phyloP scores from a whole-genome alignment of 2,113 vertebrate genomes.

The Platycercus adscitus region DNA sequence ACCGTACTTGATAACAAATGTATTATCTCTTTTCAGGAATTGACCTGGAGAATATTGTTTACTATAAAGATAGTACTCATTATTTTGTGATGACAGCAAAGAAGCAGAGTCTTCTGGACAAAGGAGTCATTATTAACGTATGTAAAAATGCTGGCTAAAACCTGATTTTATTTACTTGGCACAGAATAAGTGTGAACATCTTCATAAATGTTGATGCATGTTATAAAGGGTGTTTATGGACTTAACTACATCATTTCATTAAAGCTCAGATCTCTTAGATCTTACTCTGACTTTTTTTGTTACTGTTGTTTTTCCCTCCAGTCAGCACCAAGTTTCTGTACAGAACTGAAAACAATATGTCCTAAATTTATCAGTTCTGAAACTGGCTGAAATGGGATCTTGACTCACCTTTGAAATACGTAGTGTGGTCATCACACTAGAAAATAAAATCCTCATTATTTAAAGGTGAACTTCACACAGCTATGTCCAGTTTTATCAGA shows the following conservation, averaged over 20 bases:
- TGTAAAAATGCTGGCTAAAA: constrained; percentile 43
- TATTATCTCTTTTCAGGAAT: constrained; percentile 81
- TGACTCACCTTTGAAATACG: neutral
- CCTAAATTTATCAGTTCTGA: neutral
- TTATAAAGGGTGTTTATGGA: neutral
- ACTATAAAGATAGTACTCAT: constrained; percentile 97
- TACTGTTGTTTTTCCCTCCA: neutral
- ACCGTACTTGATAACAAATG: neutral
- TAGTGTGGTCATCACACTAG: neutral
- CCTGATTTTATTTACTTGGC: neutral
- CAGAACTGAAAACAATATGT: neutral
- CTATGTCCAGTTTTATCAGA: neutral
- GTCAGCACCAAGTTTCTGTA: neutral
- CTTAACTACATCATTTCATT: neutral
- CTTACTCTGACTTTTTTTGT: neutral
- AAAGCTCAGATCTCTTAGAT: neutral
- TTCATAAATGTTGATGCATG: neutral
- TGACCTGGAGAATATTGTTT: constrained; percentile 98
- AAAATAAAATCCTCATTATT: neutral
- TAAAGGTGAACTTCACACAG: neutral
- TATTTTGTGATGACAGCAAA: constrained; percentile 99
- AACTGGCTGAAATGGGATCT: neutral
- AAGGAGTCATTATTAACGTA: constrained; percentile 94
- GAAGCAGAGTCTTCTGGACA: constrained; percentile 96
- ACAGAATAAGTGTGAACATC: neutral